A percentile compares a stretch with the other conserved stretches of the same genome.
These are phyloP conservation scores for Zalophus californianus DNA, from an alignment of 2,797 vertebrate species.

Conservation along the genomic window DNA sequence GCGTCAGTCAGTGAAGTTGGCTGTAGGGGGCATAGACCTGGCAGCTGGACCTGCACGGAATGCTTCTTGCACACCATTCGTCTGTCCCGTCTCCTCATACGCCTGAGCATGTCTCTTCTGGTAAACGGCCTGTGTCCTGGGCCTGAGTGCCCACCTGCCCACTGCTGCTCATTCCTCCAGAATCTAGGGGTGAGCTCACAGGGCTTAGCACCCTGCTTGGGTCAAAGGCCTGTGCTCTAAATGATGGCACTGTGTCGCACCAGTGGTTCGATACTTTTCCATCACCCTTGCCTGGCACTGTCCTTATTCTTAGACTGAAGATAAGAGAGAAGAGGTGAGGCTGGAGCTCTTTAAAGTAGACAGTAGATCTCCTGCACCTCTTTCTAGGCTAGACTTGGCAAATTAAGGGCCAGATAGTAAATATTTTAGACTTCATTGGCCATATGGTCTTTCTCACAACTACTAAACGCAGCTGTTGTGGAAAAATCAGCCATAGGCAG, in stretches of 20 bases:
- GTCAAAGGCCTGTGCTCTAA: neutral
- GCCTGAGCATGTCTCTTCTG: neutral
- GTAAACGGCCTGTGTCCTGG: fast-evolving
- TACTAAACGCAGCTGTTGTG: neutral
- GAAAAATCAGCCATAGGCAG: neutral
- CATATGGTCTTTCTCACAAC: neutral
- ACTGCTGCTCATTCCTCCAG: fast-evolving
- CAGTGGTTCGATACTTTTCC: neutral
- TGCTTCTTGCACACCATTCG: no score
- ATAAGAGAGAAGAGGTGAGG: neutral
- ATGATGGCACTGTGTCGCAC: no score
- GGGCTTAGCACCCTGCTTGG: neutral
- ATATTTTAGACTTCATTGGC: neutral
- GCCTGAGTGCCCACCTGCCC: no score
- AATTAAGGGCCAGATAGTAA: neutral
- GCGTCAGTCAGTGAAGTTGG: neutral
- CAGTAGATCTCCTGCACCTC: neutral
- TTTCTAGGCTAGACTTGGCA: neutral
- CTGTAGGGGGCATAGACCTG: neutral
- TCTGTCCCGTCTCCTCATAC: neutral
- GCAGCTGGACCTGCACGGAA: fast-evolving
- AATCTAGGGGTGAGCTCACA: neutral
- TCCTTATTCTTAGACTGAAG: no score
- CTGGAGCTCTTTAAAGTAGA: neutral
- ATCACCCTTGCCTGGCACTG: neutral